A percentile compares a stretch with the other conserved stretches of the same genome.
Evolutionary conservation across 2,113 vertebrate species (phyloP).

Genomic region (Cricetomys ansorgei): DNA sequence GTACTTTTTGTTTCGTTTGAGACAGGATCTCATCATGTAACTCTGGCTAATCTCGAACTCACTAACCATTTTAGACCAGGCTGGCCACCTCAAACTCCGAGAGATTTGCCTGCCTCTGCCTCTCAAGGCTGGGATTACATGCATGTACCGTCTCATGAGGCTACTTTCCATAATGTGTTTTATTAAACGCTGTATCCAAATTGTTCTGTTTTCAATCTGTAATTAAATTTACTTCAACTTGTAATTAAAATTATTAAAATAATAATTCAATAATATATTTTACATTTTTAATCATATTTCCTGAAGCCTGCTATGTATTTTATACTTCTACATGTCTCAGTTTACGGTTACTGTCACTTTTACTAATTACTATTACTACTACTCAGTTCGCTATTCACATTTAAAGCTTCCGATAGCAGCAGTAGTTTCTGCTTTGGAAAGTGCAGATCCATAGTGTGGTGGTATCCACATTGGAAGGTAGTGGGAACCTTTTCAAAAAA

Average conservation of each 20-base stretch:
- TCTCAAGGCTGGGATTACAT: background rate
- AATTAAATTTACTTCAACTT: too few species aligned
- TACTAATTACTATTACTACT: too few species aligned
- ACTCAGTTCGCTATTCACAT: background rate
- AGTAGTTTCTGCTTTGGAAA: background rate
- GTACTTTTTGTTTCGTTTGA: background rate
- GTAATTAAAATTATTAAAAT: too few species aligned
- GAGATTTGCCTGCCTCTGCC: background rate
- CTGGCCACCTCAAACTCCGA: background rate
- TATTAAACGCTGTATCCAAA: slow-evolving; percentile 30
- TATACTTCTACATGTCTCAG: background rate
- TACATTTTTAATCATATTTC: slow-evolving; percentile 6
- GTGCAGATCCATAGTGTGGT: background rate
- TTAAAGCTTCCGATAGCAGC: background rate
- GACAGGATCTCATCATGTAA: background rate
- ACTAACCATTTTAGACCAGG: background rate
- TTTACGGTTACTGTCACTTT: too few species aligned
- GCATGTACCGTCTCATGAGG: too few species aligned
- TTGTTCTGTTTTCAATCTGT: background rate
- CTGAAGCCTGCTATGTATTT: slow-evolving; percentile 1
- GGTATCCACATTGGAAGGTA: background rate
- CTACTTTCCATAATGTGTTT: slow-evolving; percentile 14
- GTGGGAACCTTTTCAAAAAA: background rate
- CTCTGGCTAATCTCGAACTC: background rate
- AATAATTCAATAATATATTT: slow-evolving; percentile 39